Evolutionary conservation across 2,888 invertebrate genomes (phyloP).

Genomic region (Drosophila falleni): DNA sequence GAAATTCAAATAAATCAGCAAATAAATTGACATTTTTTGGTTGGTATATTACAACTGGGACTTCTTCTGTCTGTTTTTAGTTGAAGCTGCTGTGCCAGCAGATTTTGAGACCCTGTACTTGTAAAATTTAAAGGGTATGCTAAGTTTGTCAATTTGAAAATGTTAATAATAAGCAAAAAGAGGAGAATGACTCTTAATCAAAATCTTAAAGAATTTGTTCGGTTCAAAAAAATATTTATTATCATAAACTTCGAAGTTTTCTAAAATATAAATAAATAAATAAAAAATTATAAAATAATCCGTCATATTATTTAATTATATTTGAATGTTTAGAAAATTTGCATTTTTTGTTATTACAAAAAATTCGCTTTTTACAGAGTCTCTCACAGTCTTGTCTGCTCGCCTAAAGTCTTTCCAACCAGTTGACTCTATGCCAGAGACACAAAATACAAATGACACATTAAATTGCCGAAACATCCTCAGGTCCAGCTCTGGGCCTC

Average conservation of each 20-base stretch:
- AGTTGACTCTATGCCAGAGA: constrained; percentile 18
- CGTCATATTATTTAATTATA: too few relatives aligned
- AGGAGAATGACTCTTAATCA: too few relatives aligned
- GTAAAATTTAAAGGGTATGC: neutral
- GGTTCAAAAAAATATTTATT: too few relatives aligned
- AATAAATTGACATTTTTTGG: constrained; percentile 75
- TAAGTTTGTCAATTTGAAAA: neutral
- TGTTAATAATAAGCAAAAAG: too few relatives aligned
- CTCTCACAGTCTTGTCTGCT: neutral
- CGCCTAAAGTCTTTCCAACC: neutral
- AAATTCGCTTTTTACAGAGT: neutral
- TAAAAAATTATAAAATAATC: too few relatives aligned
- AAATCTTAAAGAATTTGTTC: too few relatives aligned
- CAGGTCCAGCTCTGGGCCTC: constrained; percentile 21
- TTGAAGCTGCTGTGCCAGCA: constrained; percentile 42
- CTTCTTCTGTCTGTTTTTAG: constrained; percentile 23
- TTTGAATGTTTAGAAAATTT: too few relatives aligned
- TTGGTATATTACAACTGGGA: constrained; percentile 62
- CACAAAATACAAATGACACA: constrained; percentile 63
- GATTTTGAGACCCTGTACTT: constrained; percentile 26
- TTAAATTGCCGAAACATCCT: constrained; percentile 60
- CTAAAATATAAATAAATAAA: too few relatives aligned
- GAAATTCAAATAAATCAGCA: constrained; percentile 75
- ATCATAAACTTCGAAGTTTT: too few relatives aligned
- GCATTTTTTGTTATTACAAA: too few relatives aligned